Percentiles rank a stretch among this genome's conserved stretches.
Evolutionary conservation across 2,113 vertebrate genomes (phyloP).

Genomic region (Lates calcarifer): DNA sequence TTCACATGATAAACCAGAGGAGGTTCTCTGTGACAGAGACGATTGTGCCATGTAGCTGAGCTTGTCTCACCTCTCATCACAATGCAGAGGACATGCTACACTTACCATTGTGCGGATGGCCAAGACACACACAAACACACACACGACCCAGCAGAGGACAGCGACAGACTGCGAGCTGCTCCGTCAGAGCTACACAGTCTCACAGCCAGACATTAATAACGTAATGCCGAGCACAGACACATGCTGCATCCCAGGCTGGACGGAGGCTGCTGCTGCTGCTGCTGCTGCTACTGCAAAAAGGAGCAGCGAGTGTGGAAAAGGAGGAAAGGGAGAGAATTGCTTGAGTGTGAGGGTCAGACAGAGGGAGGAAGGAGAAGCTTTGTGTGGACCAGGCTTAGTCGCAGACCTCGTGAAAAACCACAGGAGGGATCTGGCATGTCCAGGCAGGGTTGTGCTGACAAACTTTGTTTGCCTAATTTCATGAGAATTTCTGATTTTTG

Average conservation of each 20-base stretch:
- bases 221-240: slow-evolving; percentile 52
- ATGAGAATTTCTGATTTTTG: not conserved
- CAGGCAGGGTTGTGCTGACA: not conserved
- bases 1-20: slow-evolving; percentile 12
- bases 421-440: slow-evolving; percentile 46
- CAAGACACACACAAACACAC: slow-evolving; percentile 19
- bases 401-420: slow-evolving; percentile 62
- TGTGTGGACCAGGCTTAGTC: slow-evolving; percentile 8
- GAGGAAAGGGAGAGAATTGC: slow-evolving; percentile 15
- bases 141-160: slow-evolving; percentile 36
- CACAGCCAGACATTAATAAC: slow-evolving; percentile 52
- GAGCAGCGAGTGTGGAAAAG: slow-evolving; percentile 13
- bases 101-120: slow-evolving; percentile 76
- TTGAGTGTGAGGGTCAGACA: not conserved
- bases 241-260: slow-evolving; percentile 18
- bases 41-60: not conserved
- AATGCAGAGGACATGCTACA: slow-evolving; percentile 55
- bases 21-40: slow-evolving; percentile 18
- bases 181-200: slow-evolving; percentile 40
- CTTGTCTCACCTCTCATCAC: slow-evolving; percentile 41
- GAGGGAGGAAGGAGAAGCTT: slow-evolving; percentile 4
- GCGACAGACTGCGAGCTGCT: slow-evolving; percentile 36
- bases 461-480: not conserved
- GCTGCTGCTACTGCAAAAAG: slow-evolving; percentile 47
- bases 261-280: slow-evolving; percentile 54